These are phyloP conservation scores for Odontocolon sp. DNA, from an alignment of 2,888 invertebrate genomes.

Conservation along the genomic window DNA sequence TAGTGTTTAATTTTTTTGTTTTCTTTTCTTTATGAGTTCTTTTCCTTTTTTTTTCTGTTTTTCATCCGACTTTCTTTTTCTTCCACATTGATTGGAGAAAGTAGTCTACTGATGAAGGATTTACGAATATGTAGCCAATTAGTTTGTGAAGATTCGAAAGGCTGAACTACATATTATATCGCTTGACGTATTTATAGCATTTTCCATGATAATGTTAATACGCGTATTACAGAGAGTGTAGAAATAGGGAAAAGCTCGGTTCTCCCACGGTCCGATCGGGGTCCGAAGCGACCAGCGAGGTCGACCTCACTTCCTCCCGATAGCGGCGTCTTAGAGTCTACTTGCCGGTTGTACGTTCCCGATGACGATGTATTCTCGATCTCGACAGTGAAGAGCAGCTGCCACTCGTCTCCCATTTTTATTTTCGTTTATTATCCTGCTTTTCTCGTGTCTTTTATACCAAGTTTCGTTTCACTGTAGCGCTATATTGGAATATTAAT, in stretches of 20 bases:
- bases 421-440: constrained; percentile 19
- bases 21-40: not conserved
- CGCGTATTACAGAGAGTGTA: constrained; percentile 6
- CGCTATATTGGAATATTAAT: constrained; percentile 74
- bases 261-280: constrained; percentile 69
- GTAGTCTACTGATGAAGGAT: constrained; percentile 14
- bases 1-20: constrained; percentile 5
- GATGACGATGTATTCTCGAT: constrained; percentile 35
- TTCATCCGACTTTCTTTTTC: not conserved
- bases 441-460: constrained; percentile 48
- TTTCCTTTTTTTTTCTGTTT: not conserved
- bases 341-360: constrained; percentile 61
- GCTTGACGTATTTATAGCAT: constrained; percentile 58
- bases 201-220: constrained; percentile 60
- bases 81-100: not conserved
- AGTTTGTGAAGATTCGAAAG: constrained; percentile 29
- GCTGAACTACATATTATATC: not conserved
- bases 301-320: constrained; percentile 81
- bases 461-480: too few relatives aligned
- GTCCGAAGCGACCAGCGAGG: constrained; percentile 63
- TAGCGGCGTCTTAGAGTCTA: constrained; percentile 77
- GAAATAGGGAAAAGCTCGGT: constrained; percentile 56
- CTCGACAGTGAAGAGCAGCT: constrained; percentile 42
- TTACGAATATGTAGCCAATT: constrained; percentile 52
- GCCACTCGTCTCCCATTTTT: constrained; percentile 52